phyloP scores from a whole-genome alignment of 2,888 invertebrate species.

The Caenorhabditis plicata region DNA sequence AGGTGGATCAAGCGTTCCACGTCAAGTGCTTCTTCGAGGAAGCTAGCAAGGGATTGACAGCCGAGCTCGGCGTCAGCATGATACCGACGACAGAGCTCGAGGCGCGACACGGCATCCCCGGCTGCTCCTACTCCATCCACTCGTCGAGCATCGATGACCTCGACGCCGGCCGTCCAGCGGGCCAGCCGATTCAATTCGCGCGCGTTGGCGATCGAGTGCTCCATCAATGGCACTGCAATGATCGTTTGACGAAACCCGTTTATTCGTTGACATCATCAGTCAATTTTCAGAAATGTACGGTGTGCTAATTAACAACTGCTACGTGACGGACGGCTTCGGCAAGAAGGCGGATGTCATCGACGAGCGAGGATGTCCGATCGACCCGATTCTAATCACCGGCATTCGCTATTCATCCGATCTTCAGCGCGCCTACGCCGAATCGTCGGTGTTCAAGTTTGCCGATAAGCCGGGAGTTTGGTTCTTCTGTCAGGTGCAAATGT shows the following conservation, averaged over 20 bases:
- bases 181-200: slow-evolving; percentile 63
- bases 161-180: slow-evolving; percentile 51
- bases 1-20: slow-evolving; percentile 66
- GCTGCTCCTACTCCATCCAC: slow-evolving; percentile 65
- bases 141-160: slow-evolving; percentile 54
- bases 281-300: slow-evolving; percentile 64
- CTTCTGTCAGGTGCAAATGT: slow-evolving; percentile 66
- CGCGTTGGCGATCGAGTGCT: slow-evolving; percentile 64
- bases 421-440: slow-evolving; percentile 65
- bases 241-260: slow-evolving; percentile 45
- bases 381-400: slow-evolving; percentile 64
- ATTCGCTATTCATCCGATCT: slow-evolving; percentile 64
- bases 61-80: slow-evolving; percentile 65
- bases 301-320: slow-evolving; percentile 65
- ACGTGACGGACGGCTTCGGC: slow-evolving; percentile 66
- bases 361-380: slow-evolving; percentile 60
- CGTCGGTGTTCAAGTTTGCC: slow-evolving; percentile 65
- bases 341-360: slow-evolving; percentile 64
- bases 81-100: slow-evolving; percentile 66
- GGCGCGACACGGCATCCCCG: slow-evolving; percentile 64
- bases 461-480: slow-evolving; percentile 66
- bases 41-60: slow-evolving; percentile 63
- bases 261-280: neutral
- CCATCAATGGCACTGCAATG: slow-evolving; percentile 65
- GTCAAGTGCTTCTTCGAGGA: slow-evolving; percentile 66